Percentiles rank a stretch among this genome's conserved stretches.
Conservation (phyloP, 2,888 invertebrate species). For the Cryptocephalus primarius region DNA sequence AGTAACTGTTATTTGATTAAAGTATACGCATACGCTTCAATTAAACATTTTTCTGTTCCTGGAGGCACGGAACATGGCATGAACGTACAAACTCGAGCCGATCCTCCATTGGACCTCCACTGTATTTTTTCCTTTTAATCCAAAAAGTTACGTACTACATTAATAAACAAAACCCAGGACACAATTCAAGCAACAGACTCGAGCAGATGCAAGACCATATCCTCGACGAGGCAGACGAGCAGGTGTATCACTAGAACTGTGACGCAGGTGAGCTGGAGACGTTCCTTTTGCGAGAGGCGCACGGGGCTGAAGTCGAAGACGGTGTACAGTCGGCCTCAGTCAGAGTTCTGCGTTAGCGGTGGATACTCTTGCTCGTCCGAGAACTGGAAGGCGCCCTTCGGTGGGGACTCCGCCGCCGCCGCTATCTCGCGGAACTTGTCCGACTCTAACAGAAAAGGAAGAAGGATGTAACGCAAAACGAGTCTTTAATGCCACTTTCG, state of each 20-base stretch:
- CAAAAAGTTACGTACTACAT: neutral
- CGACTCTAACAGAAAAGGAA: conserved; percentile 44
- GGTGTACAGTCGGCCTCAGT: conserved; percentile 30
- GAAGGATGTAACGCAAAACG: neutral
- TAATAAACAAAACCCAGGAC: conserved; percentile 1
- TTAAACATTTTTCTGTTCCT: too few species aligned
- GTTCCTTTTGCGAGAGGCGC: conserved; percentile 3
- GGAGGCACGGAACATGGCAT: too few species aligned
- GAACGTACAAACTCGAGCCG: too few species aligned
- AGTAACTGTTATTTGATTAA: too few species aligned
- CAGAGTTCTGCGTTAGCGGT: conserved; percentile 56
- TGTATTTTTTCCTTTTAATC: neutral
- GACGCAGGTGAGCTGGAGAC: conserved; percentile 27
- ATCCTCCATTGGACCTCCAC: too few species aligned
- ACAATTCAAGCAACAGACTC: conserved; percentile 11
- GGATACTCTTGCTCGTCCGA: conserved; percentile 78
- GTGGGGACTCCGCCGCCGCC: conserved; percentile 60
- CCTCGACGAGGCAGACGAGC: conserved; percentile 29
- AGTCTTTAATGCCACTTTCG: too few species aligned
- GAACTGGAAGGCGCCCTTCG: conserved; percentile 60
- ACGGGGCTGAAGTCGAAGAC: neutral
- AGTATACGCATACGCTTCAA: too few species aligned
- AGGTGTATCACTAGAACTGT: conserved; percentile 30
- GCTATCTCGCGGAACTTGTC: conserved; percentile 65
- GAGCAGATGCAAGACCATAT: conserved; percentile 29